Conservation (phyloP, 2,113 vertebrate species). For the Platanista minor region DNA sequence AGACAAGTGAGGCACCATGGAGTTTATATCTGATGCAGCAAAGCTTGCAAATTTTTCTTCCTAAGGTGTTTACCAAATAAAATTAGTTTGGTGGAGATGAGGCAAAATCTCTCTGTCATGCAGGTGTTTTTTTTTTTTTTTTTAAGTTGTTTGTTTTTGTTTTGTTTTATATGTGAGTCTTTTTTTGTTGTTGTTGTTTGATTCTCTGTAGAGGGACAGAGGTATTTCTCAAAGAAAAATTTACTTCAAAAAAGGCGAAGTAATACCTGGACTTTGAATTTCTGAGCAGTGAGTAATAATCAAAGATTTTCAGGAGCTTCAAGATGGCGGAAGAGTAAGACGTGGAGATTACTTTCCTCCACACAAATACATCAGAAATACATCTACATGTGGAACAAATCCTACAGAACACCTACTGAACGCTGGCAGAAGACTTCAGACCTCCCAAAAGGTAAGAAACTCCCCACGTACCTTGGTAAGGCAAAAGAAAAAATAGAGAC, state of each 20-base stretch:
- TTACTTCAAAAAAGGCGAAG: background rate
- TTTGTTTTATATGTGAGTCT: background rate
- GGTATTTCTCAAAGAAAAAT: background rate
- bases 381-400: too few species aligned
- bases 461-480: too few species aligned
- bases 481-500: too few species aligned
- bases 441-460: too few species aligned
- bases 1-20: background rate
- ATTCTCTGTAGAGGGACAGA: background rate
- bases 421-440: too few species aligned
- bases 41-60: background rate
- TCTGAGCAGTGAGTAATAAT: background rate
- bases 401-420: too few species aligned
- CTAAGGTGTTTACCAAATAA: background rate
- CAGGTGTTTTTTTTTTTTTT: background rate
- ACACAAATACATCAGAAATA: too few species aligned
- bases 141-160: background rate
- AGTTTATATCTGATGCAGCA: constrained; percentile 15
- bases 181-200: background rate
- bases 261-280: background rate
- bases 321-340: too few species aligned
- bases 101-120: background rate
- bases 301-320: background rate
- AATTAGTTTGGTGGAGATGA: background rate
- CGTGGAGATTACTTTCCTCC: too few species aligned